Percentiles rank a stretch among this genome's conserved stretches.
Evolutionary conservation across 2,797 vertebrate species (phyloP).

Genomic region (Discoglossus pictus): DNA sequence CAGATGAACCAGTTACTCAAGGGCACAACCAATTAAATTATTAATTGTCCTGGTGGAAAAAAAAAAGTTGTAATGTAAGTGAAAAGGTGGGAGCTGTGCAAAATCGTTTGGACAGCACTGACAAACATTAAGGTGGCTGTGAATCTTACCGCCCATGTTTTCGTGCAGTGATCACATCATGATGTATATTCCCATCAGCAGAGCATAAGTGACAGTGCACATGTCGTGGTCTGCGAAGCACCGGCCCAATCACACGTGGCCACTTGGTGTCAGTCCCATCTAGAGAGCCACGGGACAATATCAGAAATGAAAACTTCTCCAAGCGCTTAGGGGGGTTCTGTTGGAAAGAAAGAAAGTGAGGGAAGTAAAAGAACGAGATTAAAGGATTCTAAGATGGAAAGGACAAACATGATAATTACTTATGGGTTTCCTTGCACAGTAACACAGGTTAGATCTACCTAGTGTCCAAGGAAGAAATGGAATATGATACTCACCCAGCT

Average conservation of each 20-base stretch:
- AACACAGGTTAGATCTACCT: no score
- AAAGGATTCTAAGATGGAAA: background rate
- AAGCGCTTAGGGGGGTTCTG: conserved; percentile 66
- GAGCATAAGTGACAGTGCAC: conserved; percentile 80
- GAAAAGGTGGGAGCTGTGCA: no score
- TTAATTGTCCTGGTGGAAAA: no score
- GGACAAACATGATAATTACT: background rate
- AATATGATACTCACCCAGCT: conserved; percentile 73
- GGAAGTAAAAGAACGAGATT: background rate
- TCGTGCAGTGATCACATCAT: conserved; percentile 72
- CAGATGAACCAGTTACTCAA: no score
- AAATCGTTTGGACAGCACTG: no score
- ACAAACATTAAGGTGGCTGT: no score
- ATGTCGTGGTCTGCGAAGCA: conserved; percentile 71
- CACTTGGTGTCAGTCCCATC: conserved; percentile 57
- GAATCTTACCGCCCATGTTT: conserved; percentile 74
- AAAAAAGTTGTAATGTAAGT: no score
- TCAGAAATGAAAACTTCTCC: conserved; percentile 82
- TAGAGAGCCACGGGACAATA: conserved; percentile 68
- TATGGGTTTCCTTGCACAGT: no score
- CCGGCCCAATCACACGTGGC: conserved; percentile 74
- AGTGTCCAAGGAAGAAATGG: no score
- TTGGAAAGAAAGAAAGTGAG: background rate
- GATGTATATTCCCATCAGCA: conserved; percentile 71
- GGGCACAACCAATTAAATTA: no score